These are phyloP conservation scores for Euleptes europaea DNA, from an alignment of 2,113 vertebrate species.

Conservation along the genomic window DNA sequence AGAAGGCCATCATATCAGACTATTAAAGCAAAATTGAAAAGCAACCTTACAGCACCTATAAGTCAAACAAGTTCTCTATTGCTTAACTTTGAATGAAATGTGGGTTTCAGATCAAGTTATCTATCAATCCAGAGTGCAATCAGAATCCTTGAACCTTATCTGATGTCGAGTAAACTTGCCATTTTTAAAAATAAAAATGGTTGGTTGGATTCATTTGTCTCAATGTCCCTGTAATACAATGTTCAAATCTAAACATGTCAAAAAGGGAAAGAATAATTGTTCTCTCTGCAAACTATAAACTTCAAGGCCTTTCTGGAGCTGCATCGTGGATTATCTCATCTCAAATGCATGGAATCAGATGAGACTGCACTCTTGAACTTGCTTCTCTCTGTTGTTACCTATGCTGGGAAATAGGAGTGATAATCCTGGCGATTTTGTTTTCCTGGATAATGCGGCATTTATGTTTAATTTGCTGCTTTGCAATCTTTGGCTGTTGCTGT, in stretches of 20 bases:
- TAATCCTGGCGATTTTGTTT: not conserved
- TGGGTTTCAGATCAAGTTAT: not conserved
- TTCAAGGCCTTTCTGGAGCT: not conserved
- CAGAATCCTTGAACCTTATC: not conserved
- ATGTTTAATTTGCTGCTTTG: too few relatives aligned
- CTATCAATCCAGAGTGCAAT: constrained; percentile 14
- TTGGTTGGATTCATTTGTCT: not conserved
- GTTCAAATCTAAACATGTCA: constrained; percentile 1
- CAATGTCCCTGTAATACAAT: not conserved
- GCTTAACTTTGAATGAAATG: too few relatives aligned
- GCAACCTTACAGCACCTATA: too few relatives aligned
- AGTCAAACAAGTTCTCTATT: too few relatives aligned
- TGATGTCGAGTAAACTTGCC: constrained; percentile 12
- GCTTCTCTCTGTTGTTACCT: constrained; percentile 1
- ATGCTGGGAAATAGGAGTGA: not conserved
- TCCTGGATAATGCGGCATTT: constrained; percentile 25
- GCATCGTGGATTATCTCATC: constrained; percentile 19
- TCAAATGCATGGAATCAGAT: not conserved
- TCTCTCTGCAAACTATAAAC: not conserved
- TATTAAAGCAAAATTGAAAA: too few relatives aligned
- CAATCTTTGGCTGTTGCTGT: not conserved
- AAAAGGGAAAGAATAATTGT: constrained; percentile 13
- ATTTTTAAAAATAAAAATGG: constrained; percentile 2
- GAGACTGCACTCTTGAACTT: constrained; percentile 35
- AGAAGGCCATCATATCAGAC: too few relatives aligned